A percentile compares a stretch with the other conserved stretches of the same genome.
phyloP scores from a whole-genome alignment of 2,113 vertebrate species.

The Heloderma charlesbogerti region DNA sequence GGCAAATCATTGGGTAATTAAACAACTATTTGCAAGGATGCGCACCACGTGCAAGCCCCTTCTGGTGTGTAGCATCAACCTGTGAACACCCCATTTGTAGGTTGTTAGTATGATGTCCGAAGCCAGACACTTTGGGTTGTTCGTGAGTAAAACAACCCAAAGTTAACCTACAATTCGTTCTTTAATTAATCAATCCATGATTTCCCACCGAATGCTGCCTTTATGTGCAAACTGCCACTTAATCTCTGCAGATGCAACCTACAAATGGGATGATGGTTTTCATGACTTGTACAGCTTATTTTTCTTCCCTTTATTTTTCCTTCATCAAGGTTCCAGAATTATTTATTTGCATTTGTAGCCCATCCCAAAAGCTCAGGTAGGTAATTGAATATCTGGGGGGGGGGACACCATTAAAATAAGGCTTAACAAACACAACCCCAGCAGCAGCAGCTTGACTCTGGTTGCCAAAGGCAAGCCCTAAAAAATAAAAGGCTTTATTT shows the following conservation, averaged over 20 bases:
- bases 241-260: background rate
- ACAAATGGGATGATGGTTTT: background rate
- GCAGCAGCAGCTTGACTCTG: background rate
- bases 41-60: too few species aligned
- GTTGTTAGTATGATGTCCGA: too few species aligned
- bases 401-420: background rate
- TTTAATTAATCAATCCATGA: too few species aligned
- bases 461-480: background rate
- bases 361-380: background rate
- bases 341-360: background rate
- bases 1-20: too few species aligned
- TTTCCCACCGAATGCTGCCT: too few species aligned
- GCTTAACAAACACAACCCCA: background rate
- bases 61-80: too few species aligned
- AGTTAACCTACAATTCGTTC: too few species aligned
- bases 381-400: background rate
- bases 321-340: background rate
- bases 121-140: too few species aligned
- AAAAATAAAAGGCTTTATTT: background rate
- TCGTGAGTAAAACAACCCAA: too few species aligned
- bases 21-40: too few species aligned
- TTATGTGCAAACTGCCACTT: too few species aligned
- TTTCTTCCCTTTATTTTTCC: background rate
- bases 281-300: background rate
- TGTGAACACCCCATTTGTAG: too few species aligned